Conservation (phyloP, 2,113 vertebrate species). For the Choloepus hoffmanni region DNA sequence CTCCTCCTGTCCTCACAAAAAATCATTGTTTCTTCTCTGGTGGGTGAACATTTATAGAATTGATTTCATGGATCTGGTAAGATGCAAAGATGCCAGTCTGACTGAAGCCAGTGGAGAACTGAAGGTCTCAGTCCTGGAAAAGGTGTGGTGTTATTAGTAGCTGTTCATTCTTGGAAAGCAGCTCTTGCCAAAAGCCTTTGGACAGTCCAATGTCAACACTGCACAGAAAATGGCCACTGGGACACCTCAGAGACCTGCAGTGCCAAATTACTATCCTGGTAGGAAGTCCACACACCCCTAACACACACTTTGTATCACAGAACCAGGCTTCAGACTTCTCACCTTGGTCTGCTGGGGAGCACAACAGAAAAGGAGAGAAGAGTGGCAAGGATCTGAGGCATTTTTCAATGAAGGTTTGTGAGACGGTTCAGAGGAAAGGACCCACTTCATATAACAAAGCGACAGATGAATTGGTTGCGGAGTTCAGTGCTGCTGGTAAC, state of each 20-base stretch:
- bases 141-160: no score
- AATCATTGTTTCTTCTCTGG: no score
- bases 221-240: conserved; percentile 89
- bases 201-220: no score
- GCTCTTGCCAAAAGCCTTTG: no score
- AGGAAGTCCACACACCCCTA: conserved; percentile 97
- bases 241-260: conserved; percentile 96
- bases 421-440: conserved; percentile 99
- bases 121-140: no score
- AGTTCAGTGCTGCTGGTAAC: conserved; percentile 96
- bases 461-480: conserved; percentile 97
- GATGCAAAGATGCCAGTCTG: no score
- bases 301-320: conserved; percentile 96
- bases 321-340: conserved; percentile 96
- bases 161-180: no score
- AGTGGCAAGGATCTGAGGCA: conserved; percentile 96
- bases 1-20: no score
- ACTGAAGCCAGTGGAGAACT: no score
- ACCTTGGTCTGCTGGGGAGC: conserved; percentile 98
- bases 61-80: no score
- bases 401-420: conserved; percentile 99
- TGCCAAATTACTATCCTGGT: conserved; percentile 94
- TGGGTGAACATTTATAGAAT: no score
- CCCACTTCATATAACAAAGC: conserved; percentile 99
- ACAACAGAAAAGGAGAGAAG: conserved; percentile 98